Evolutionary conservation across 2,888 invertebrate genomes (phyloP).

Genomic region (Volucella zonaria): DNA sequence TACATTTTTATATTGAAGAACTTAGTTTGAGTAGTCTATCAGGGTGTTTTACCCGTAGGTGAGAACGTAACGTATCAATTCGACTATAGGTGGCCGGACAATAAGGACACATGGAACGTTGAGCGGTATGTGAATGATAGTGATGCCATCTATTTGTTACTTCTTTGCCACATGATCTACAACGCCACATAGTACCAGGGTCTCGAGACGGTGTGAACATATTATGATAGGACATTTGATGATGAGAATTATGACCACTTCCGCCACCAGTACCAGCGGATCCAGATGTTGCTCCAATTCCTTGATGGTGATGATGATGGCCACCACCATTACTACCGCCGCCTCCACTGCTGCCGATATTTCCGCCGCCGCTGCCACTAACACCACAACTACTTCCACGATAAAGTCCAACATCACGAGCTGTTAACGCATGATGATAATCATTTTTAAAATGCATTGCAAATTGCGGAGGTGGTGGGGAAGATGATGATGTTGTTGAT

Average conservation of each 20-base stretch:
- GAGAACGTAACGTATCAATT: constrained; percentile 92
- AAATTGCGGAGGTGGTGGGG: constrained; percentile 81
- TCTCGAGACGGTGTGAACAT: constrained; percentile 90
- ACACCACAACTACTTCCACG: constrained; percentile 75
- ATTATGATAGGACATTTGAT: constrained; percentile 89
- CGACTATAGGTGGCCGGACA: constrained; percentile 94
- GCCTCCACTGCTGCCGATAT: constrained; percentile 75
- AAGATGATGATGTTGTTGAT: constrained; percentile 80
- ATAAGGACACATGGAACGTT: constrained; percentile 91
- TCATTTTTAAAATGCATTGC: constrained; percentile 82
- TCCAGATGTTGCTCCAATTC: constrained; percentile 72
- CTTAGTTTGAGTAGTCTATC: constrained; percentile 82
- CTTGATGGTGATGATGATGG: constrained; percentile 71
- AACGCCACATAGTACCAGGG: constrained; percentile 90
- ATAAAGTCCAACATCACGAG: constrained; percentile 72
- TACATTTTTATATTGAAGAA: constrained; percentile 79
- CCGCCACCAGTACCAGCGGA: constrained; percentile 74
- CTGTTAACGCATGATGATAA: constrained; percentile 78
- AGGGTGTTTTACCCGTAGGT: constrained; percentile 90
- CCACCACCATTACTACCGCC: constrained; percentile 68
- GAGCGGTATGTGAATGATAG: constrained; percentile 92
- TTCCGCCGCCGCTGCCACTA: constrained; percentile 74
- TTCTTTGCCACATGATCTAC: constrained; percentile 92
- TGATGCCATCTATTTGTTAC: constrained; percentile 95
- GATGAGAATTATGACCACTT: constrained; percentile 80